These are phyloP conservation scores for Drosophila burlai DNA, from an alignment of 1,140 invertebrate genomes.

Conservation along the genomic window DNA sequence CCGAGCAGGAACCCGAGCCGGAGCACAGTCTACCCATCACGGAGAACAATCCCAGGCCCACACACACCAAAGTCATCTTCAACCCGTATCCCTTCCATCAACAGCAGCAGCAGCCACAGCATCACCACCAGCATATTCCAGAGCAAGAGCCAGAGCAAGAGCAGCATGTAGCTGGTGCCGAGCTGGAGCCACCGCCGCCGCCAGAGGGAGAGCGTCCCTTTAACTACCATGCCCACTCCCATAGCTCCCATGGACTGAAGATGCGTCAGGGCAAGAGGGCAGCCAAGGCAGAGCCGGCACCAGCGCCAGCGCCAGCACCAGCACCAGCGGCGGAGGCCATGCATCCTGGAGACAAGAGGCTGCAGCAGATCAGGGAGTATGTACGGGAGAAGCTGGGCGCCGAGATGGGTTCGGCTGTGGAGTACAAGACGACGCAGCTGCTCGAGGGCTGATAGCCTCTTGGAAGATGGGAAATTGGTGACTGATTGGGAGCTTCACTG, in stretches of 20 bases:
- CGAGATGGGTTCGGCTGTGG: constrained; percentile 76
- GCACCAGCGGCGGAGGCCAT: neutral
- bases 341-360: constrained; percentile 40
- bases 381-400: constrained; percentile 78
- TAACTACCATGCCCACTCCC: constrained; percentile 81
- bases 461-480: neutral
- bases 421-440: constrained; percentile 79
- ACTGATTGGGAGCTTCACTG: neutral
- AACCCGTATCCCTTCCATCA: constrained; percentile 66
- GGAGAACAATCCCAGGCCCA: constrained; percentile 80
- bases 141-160: constrained; percentile 14
- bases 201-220: constrained; percentile 63
- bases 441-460: constrained; percentile 55
- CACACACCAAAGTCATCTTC: constrained; percentile 82
- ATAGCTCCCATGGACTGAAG: constrained; percentile 33
- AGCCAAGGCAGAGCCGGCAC: constrained; percentile 37
- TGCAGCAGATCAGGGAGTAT: constrained; percentile 77
- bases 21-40: constrained; percentile 61
- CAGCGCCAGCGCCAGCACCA: neutral
- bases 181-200: constrained; percentile 5
- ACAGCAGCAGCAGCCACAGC: constrained; percentile 49
- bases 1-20: constrained; percentile 17
- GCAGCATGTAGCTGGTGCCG: constrained; percentile 12
- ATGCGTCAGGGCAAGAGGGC: constrained; percentile 60
- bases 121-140: constrained; percentile 17